Conservation (phyloP, 2,888 invertebrate species). For the Drosophila trichaetosa region DNA sequence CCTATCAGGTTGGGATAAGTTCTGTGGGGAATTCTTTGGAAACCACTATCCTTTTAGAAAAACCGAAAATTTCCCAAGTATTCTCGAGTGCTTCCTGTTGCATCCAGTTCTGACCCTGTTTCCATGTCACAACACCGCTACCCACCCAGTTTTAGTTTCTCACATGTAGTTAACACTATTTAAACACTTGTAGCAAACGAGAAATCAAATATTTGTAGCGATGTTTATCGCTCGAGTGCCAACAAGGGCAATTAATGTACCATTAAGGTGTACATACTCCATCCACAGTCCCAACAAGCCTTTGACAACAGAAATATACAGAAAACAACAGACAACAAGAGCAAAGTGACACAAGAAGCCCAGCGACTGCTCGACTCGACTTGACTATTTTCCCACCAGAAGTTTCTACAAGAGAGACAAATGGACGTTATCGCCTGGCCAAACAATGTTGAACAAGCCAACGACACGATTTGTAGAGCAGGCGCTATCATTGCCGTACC, state of each 20-base stretch:
- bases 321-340: conserved; percentile 7
- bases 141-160: conserved; percentile 13
- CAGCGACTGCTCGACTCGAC: conserved; percentile 25
- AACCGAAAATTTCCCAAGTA: conserved; percentile 12
- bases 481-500: conserved; percentile 57
- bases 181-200: conserved; percentile 74
- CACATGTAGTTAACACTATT: conserved; percentile 64
- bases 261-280: conserved; percentile 66
- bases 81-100: conserved; percentile 37
- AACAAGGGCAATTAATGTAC: conserved; percentile 79
- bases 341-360: conserved; percentile 21
- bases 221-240: conserved; percentile 77
- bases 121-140: neutral
- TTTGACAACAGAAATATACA: conserved; percentile 58
- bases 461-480: conserved; percentile 57
- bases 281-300: conserved; percentile 55
- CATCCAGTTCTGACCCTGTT: conserved; percentile 10
- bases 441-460: conserved; percentile 66
- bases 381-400: conserved; percentile 44
- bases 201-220: conserved; percentile 78
- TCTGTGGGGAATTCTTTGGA: neutral
- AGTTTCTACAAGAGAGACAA: conserved; percentile 5
- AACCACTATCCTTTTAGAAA: neutral
- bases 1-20: neutral
- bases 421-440: conserved; percentile 35